Conservation (phyloP, 1,140 invertebrate genomes). For the Brachionus koreanus region DNA sequence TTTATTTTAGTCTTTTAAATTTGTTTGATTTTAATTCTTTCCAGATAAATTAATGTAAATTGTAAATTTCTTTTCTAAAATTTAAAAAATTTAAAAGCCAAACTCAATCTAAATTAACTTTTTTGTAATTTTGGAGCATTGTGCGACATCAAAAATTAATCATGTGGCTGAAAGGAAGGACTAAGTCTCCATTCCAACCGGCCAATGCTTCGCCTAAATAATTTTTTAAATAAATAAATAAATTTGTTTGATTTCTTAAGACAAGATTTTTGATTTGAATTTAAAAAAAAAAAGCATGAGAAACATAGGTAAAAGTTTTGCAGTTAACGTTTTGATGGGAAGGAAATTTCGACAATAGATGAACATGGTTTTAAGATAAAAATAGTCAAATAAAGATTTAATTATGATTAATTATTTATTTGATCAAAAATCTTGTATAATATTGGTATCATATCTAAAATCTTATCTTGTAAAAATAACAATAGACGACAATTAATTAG, state of each 20-base stretch:
- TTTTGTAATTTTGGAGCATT: too few relatives aligned
- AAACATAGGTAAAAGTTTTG: neutral
- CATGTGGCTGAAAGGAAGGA: too few relatives aligned
- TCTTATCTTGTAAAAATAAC: conserved; percentile 24
- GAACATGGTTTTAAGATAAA: neutral
- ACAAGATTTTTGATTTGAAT: neutral
- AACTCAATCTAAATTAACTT: too few relatives aligned
- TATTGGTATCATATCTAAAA: conserved; percentile 19
- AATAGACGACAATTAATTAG: conserved; percentile 21
- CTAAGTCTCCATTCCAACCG: too few relatives aligned
- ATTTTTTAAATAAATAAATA: too few relatives aligned
- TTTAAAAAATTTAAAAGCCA: too few relatives aligned
- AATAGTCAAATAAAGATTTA: neutral
- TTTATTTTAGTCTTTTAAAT: too few relatives aligned
- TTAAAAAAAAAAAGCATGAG: neutral
- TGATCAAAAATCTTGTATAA: conserved; percentile 3
- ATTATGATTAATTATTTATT: neutral
- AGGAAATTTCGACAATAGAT: neutral
- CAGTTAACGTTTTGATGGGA: neutral
- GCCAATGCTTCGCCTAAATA: too few relatives aligned
- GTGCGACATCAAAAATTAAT: too few relatives aligned
- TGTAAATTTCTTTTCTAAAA: too few relatives aligned
- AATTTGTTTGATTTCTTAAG: neutral
- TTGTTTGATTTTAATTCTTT: too few relatives aligned
- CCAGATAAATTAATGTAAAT: too few relatives aligned